A percentile compares a stretch with the other conserved stretches of the same genome.
These are phyloP conservation scores for Saxicola maurus DNA, from an alignment of 2,797 vertebrate species.

Conservation along the genomic window DNA sequence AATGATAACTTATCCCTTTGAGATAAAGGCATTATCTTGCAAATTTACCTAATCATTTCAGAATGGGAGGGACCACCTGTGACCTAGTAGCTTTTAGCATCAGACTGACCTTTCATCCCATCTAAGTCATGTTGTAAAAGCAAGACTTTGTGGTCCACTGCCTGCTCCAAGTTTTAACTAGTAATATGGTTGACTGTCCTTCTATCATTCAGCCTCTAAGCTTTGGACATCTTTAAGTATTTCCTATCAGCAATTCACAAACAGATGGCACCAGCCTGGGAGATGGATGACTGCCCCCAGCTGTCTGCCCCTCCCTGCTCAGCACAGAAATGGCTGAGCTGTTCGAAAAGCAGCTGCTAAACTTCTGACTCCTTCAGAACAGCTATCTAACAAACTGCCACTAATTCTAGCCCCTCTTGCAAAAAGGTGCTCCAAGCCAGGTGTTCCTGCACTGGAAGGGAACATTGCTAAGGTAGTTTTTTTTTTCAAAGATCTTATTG, in stretches of 20 bases:
- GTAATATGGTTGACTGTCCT: not conserved
- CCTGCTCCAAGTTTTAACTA: not conserved
- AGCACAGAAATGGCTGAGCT: not conserved
- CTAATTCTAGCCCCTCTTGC: not conserved
- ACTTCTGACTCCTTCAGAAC: not conserved
- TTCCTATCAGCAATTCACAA: not conserved
- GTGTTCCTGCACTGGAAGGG: not conserved
- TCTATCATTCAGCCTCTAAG: not conserved
- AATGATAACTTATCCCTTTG: not conserved
- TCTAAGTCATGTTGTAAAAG: not conserved
- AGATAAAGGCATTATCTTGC: not conserved
- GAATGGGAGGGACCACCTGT: not conserved
- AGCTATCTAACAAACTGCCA: not conserved
- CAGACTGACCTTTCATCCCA: not conserved
- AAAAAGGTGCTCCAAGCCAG: not conserved
- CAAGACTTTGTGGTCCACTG: not conserved
- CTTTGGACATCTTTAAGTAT: not conserved
- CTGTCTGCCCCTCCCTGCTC: not conserved
- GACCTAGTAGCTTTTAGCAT: not conserved
- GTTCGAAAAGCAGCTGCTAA: not conserved
- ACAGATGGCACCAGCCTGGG: not conserved
- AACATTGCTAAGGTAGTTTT: not conserved
- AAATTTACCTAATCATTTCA: not conserved
- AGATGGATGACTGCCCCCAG: not conserved
- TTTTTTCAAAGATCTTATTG: not conserved